Conservation (phyloP, 1,140 invertebrate genomes). For the Ceratoteleas bidentatus region DNA sequence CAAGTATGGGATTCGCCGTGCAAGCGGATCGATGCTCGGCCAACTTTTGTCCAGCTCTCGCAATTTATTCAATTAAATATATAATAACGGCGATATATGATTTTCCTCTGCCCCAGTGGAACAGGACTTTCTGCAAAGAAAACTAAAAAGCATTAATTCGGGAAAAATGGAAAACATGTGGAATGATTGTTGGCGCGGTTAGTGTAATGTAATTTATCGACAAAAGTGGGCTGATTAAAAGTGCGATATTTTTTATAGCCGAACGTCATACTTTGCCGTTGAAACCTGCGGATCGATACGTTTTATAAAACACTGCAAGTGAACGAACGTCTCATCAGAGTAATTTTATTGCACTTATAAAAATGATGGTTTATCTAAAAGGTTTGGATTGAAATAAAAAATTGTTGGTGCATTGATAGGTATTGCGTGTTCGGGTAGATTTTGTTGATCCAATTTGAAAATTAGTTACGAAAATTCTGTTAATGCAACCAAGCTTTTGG, state of each 20-base stretch:
- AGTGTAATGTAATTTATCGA: constrained; percentile 12
- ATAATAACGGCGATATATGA: constrained; percentile 11
- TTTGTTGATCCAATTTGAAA: too few relatives aligned
- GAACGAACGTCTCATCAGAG: too few relatives aligned
- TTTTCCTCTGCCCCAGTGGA: neutral
- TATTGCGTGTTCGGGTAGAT: too few relatives aligned
- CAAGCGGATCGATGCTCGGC: constrained; percentile 37
- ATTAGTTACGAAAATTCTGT: too few relatives aligned
- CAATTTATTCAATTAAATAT: constrained; percentile 59
- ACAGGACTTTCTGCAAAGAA: neutral
- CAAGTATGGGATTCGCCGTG: constrained; percentile 43
- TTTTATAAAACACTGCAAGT: too few relatives aligned
- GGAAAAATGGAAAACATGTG: neutral
- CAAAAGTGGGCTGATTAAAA: constrained; percentile 36
- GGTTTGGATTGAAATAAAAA: too few relatives aligned
- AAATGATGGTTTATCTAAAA: too few relatives aligned
- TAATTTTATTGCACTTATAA: too few relatives aligned
- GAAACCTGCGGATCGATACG: constrained; percentile 31
- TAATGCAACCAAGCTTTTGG: too few relatives aligned
- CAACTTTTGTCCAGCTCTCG: constrained; percentile 45
- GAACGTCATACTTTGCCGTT: constrained; percentile 10
- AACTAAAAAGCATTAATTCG: neutral
- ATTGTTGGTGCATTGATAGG: too few relatives aligned
- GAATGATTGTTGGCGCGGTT: neutral
- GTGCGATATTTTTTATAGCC: constrained; percentile 45